These are phyloP conservation scores for Bibio marci DNA, from an alignment of 2,888 invertebrate species.

Conservation along the genomic window DNA sequence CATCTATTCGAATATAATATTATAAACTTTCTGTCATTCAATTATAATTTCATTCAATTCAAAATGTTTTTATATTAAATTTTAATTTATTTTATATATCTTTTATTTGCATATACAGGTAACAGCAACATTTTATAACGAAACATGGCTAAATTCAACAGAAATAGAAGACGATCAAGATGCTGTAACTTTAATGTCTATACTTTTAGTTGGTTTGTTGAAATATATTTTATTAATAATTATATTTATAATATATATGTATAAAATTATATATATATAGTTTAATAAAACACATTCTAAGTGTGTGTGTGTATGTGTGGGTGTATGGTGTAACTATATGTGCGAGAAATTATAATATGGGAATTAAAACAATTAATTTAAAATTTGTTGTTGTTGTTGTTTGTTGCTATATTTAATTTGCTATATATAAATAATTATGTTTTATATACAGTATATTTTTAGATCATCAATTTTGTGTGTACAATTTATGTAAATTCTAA, in stretches of 20 bases:
- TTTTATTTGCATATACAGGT: constrained; percentile 23
- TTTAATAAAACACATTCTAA: neutral
- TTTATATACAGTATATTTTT: too few relatives aligned
- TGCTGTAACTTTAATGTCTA: constrained; percentile 61
- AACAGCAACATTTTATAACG: constrained; percentile 26
- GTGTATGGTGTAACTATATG: neutral
- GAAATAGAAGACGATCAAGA: constrained; percentile 43
- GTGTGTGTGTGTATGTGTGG: neutral
- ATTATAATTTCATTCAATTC: too few relatives aligned
- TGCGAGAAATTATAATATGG: neutral
- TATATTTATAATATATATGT: neutral
- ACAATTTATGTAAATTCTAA: too few relatives aligned
- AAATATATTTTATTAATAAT: neutral
- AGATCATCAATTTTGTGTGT: too few relatives aligned
- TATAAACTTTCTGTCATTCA: too few relatives aligned
- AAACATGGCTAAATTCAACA: constrained; percentile 27
- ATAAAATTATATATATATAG: neutral
- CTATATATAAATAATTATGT: too few relatives aligned
- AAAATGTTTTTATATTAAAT: too few relatives aligned
- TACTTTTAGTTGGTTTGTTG: constrained; percentile 57
- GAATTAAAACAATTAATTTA: too few relatives aligned
- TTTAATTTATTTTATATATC: too few relatives aligned
- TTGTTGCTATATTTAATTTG: too few relatives aligned
- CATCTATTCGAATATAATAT: too few relatives aligned
- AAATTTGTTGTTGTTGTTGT: too few relatives aligned